Evolutionary conservation across 2,888 invertebrate species (phyloP), one percentile per base, ranked within the genome.

Genomic region (Deilephila porcellus): DNA sequence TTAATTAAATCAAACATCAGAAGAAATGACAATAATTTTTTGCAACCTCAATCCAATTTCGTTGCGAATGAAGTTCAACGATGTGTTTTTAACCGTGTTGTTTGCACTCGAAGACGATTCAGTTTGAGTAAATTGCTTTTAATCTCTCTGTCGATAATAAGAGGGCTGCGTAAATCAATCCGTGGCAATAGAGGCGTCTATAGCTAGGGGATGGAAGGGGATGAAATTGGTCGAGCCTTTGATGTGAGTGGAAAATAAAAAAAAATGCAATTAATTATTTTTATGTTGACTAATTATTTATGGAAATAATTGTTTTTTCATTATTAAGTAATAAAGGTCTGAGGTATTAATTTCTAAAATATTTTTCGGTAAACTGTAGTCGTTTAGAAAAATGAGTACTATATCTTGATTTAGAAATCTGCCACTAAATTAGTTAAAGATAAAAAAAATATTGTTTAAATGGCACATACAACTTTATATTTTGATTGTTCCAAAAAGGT

Each of bases 111-210:
- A 45, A 67, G 59, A 73, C 64, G 63, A 45, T 63, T 56, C 62
- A 71, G 62, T 73, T 60, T 20, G 45, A 71, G 59, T 62, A 25
- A 73, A 74, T 72, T 72, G 53, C 62, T 72, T 74, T 74, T 72
- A 74, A 88, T 87, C 86, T 88, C 85, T 81, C 83, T 81, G 74
- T 78, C 83, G 86, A 90, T 92, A 91, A 93, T 92, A 91, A 91
- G 89, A 89, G 84, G 86, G 81, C 82, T 86, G 79, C 87, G 90
- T 91, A 91, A 92, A 93, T 92, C 91, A 91, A 91, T 92, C 89
- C 83, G 52, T 32, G 76, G 74, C 81, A 89, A 85, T 87, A 84
- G 84, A 81, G 83, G 83, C 85, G 85, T 88, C 86, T 84, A 85
- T 86, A 79, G 76, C 75, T 70, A 63, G 25, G 45, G 59, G 77